Conservation (phyloP, 2,888 invertebrate species). For the Drosophila neutralis region DNA sequence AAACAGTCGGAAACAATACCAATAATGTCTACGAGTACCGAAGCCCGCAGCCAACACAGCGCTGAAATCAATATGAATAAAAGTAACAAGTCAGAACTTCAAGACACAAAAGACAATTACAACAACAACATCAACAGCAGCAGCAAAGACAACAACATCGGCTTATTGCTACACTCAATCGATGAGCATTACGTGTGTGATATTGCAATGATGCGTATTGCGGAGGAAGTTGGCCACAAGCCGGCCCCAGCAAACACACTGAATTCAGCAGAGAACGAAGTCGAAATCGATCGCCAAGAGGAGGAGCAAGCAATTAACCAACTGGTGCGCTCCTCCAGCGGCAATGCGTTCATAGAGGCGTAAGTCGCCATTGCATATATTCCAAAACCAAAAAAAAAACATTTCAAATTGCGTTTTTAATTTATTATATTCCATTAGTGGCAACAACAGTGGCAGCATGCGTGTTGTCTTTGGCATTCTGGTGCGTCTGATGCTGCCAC, state of each 20-base stretch:
- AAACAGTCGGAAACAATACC: constrained; percentile 3
- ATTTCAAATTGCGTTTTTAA: too few relatives aligned
- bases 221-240: constrained; percentile 45
- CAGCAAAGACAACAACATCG: background rate
- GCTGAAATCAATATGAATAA: constrained; percentile 10
- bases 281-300: constrained; percentile 76
- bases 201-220: constrained; percentile 70
- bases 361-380: constrained; percentile 39
- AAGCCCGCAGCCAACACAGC: constrained; percentile 12
- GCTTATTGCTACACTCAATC: constrained; percentile 40
- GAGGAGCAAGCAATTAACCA: constrained; percentile 80
- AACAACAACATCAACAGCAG: background rate
- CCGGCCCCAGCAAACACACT: constrained; percentile 18
- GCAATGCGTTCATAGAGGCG: constrained; percentile 69
- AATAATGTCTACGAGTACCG: constrained; percentile 46
- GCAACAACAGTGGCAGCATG: constrained; percentile 75
- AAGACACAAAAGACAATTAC: constrained; percentile 27
- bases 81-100: constrained; percentile 19
- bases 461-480: constrained; percentile 83
- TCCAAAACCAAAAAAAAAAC: rapidly evolving
- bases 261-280: constrained; percentile 48
- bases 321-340: constrained; percentile 71
- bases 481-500: constrained; percentile 82
- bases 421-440: constrained; percentile 20
- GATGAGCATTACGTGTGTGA: constrained; percentile 75